Evolutionary conservation across 1,140 invertebrate species (phyloP).

Genomic region (Oscheius sp.): DNA sequence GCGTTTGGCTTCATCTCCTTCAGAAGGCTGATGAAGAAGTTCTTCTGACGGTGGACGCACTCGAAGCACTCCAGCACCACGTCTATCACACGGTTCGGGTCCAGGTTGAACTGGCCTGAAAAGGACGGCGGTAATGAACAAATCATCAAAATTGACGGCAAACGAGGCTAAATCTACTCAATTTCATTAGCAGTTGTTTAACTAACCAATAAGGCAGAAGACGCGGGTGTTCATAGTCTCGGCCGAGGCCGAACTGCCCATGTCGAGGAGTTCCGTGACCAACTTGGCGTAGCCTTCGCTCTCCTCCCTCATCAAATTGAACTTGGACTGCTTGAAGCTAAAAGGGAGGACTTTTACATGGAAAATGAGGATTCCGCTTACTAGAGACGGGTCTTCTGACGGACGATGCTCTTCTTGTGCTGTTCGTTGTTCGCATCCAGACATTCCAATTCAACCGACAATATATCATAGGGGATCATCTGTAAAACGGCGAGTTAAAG

Average conservation of each 20-base stretch:
- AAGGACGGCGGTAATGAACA: constrained; percentile 13
- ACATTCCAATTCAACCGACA: constrained; percentile 13
- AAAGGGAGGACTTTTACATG: neutral
- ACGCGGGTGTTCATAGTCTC: constrained; percentile 77
- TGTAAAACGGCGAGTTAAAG: no score
- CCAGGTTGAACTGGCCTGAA: constrained; percentile 93
- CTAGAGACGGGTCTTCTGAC: constrained; percentile 18
- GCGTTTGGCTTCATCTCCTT: constrained; percentile 80
- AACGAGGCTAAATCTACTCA: constrained; percentile 1
- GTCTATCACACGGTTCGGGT: constrained; percentile 95
- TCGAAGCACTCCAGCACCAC: constrained; percentile 95
- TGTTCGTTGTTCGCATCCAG: constrained; percentile 10
- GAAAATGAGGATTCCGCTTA: neutral
- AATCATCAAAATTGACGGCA: constrained; percentile 18
- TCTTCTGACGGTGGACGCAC: constrained; percentile 69
- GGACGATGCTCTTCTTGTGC: constrained; percentile 13
- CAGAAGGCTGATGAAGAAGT: constrained; percentile 79
- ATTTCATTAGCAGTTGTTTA: neutral
- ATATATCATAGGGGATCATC: constrained; percentile 18
- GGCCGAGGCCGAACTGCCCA: constrained; percentile 53
- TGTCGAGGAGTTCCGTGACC: constrained; percentile 85
- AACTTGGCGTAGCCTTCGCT: constrained; percentile 98
- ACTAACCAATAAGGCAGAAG: constrained; percentile 83
- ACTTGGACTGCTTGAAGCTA: constrained; percentile 98
- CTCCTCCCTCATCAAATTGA: constrained; percentile 96